phyloP scores from a whole-genome alignment of 2,113 vertebrate genomes.

The Limnothrissa miodon region DNA sequence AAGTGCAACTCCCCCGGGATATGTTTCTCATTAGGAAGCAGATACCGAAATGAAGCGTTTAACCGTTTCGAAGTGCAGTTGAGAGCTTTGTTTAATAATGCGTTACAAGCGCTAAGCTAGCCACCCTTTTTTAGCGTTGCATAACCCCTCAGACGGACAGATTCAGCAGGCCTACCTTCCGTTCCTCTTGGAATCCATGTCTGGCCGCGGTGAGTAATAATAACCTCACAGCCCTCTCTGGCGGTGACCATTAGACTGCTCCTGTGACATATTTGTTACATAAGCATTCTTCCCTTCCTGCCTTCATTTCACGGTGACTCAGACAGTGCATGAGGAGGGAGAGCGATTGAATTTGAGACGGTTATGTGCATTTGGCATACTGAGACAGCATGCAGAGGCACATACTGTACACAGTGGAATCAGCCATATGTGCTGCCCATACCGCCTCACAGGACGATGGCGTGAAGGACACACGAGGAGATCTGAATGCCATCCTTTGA shows the following conservation, averaged over 20 bases:
- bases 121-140: not conserved
- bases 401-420: too few relatives aligned
- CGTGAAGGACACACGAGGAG: not conserved
- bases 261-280: not conserved
- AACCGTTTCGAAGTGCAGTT: not conserved
- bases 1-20: constrained; percentile 50
- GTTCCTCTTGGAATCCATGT: not conserved
- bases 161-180: too few relatives aligned
- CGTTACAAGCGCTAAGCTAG: not conserved
- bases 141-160: not conserved
- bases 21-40: constrained; percentile 23
- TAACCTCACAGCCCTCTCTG: not conserved
- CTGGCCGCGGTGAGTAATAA: not conserved
- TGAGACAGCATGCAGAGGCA: too few relatives aligned
- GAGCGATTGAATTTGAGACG: too few relatives aligned
- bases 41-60: constrained; percentile 16
- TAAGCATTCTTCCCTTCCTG: not conserved
- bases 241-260: not conserved
- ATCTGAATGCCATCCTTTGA: not conserved
- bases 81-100: not conserved
- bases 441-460: too few relatives aligned
- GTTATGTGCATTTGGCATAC: too few relatives aligned
- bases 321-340: too few relatives aligned
- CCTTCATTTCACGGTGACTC: not conserved
- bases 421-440: not conserved